Evolutionary conservation across 1,140 invertebrate genomes (phyloP).

Genomic region (Venustaconcha ellipsiformis): DNA sequence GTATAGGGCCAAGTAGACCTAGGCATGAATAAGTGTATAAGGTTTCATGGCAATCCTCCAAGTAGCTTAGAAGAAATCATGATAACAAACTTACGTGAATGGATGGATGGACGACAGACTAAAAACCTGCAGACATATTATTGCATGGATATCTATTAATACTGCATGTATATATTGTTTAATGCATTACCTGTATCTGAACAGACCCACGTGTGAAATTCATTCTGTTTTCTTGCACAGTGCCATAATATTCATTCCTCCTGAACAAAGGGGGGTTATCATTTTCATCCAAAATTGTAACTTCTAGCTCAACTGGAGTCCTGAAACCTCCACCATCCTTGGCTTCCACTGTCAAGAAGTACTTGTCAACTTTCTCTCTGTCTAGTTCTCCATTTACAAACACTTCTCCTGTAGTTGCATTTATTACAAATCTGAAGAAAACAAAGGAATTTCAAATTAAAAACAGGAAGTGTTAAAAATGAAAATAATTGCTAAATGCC

Average conservation of each 20-base stretch:
- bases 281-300: slow-evolving; percentile 74
- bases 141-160: no score
- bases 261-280: slow-evolving; percentile 90
- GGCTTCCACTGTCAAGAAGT: slow-evolving; percentile 27
- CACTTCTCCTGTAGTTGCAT: slow-evolving; percentile 24
- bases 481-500: no score
- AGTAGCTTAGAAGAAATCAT: no score
- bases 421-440: slow-evolving; percentile 20
- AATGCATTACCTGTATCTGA: no score
- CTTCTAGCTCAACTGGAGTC: slow-evolving; percentile 9
- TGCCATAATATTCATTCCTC: slow-evolving; percentile 82
- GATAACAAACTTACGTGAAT: no score
- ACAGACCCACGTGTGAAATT: slow-evolving; percentile 74
- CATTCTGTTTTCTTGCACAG: slow-evolving; percentile 91
- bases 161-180: no score
- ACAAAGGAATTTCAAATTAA: neutral
- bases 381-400: slow-evolving; percentile 15
- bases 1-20: no score
- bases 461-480: no score
- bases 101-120: no score
- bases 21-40: no score
- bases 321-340: slow-evolving; percentile 28
- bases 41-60: no score
- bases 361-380: slow-evolving; percentile 23
- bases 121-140: no score